Percentiles rank a stretch among this genome's conserved stretches.
These are phyloP conservation scores for Zaprionus kolodkinae DNA, from an alignment of 1,140 invertebrate species.

Conservation along the genomic window DNA sequence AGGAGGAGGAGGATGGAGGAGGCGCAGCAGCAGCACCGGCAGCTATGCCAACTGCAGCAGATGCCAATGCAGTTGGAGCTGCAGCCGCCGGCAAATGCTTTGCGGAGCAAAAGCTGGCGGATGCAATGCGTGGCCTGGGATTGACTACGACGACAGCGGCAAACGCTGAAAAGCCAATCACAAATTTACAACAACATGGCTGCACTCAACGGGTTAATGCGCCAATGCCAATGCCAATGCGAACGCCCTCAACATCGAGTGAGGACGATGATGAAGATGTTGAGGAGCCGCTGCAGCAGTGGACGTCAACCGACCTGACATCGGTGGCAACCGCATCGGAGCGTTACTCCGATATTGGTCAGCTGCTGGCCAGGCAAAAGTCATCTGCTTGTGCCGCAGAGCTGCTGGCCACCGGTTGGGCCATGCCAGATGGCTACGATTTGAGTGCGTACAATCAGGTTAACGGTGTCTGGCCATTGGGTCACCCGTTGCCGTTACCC, in stretches of 20 bases:
- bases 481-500: slow-evolving; percentile 89
- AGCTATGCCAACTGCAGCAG: slow-evolving; percentile 25
- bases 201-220: slow-evolving; percentile 14
- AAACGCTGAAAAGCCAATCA: slow-evolving; percentile 53
- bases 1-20: slow-evolving; percentile 37
- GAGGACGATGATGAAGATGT: slow-evolving; percentile 68
- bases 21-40: slow-evolving; percentile 4
- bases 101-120: slow-evolving; percentile 63
- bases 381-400: slow-evolving; percentile 16
- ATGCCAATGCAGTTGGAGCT: slow-evolving; percentile 33
- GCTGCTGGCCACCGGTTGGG: slow-evolving; percentile 49
- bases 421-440: slow-evolving; percentile 79
- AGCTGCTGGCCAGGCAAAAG: slow-evolving; percentile 71
- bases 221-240: slow-evolving; percentile 31
- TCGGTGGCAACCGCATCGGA: slow-evolving; percentile 70
- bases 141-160: slow-evolving; percentile 71
- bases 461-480: slow-evolving; percentile 86
- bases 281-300: slow-evolving; percentile 49
- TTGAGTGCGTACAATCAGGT: slow-evolving; percentile 84
- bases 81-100: slow-evolving; percentile 23
- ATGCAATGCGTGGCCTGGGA: slow-evolving; percentile 71
- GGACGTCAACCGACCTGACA: slow-evolving; percentile 72
- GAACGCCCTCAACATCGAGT: slow-evolving; percentile 71
- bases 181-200: slow-evolving; percentile 1
- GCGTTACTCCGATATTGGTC: slow-evolving; percentile 74